Evolutionary conservation across 2,113 vertebrate genomes (phyloP), one percentile per base, ranked within the genome.

Genomic region (Notarius quadriscutis): DNA sequence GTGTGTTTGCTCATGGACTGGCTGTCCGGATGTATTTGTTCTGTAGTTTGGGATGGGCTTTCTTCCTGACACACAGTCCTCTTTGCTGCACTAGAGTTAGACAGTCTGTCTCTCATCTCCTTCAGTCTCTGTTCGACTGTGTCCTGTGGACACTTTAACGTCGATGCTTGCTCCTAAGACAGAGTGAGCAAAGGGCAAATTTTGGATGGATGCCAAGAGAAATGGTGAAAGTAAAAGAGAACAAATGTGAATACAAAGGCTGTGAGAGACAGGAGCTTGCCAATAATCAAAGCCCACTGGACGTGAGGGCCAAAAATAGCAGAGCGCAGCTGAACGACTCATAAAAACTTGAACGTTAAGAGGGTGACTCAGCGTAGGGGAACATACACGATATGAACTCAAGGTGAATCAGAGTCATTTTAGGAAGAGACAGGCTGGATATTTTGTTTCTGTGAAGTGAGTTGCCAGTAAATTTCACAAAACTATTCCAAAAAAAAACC

Each of bases 391-490:
- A 80, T 15, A 20, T n/a, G 14, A 17, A 79, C 74, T 53, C 51
- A 57, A 60, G 25, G 34, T 62, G 27, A 77, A 63, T 50, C 53
- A 15, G 22, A 51, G 30, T 10, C 8, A 60, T 18, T 58, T 30
- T 48, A 4, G n/a, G 41, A 74, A 82, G 11, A 50, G 14, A n/a
- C 17, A 58, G 91, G 71, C 74, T 83, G 69, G 92, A 89, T 55
- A 88, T 79, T 81, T 89, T 86, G 22, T 87, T 85, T 88, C 69
- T 94, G 90, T 77, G 92, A 50, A 41, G 93, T 95, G 30, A 96
- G 88, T 87, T 94, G 92, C 88, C 95, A 88, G 89, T 96, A 96
- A 14, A 91, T 93, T 65, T 96, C 93, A 62, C 95, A 94, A 88
- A 96, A 89, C 62, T 80, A 79, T 89, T 95, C 94, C 51, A 53